A percentile compares a stretch with the other conserved stretches of the same genome.
phyloP scores from a whole-genome alignment of 2,797 vertebrate genomes.

The Poeciliopsis infans region DNA sequence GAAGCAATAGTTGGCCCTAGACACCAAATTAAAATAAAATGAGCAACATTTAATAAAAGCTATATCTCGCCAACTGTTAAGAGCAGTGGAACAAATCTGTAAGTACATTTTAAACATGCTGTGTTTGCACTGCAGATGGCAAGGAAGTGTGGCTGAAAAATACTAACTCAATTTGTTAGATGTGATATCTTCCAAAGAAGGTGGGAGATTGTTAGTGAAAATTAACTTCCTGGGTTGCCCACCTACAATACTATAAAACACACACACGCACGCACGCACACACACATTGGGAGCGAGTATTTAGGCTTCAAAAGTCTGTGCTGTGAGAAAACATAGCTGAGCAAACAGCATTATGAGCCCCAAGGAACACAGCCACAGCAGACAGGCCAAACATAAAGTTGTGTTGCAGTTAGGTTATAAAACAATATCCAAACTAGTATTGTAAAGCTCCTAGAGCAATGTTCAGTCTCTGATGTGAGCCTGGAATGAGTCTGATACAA shows the following conservation, averaged over 20 bases:
- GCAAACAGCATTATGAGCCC: not conserved
- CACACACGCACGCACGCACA: not conserved
- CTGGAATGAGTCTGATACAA: not conserved
- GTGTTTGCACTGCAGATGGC: not conserved
- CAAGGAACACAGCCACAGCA: not conserved
- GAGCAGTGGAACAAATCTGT: not conserved
- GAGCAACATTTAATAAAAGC: not conserved
- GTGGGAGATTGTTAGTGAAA: not conserved
- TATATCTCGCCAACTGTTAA: not conserved
- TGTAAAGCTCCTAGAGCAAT: not conserved
- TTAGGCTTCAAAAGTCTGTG: not conserved
- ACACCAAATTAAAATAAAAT: not conserved
- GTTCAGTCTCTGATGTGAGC: not conserved
- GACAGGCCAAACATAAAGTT: not conserved
- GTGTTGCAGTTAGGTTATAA: not conserved
- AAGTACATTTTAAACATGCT: constrained; percentile 5
- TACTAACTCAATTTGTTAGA: constrained; percentile 14
- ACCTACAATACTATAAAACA: not conserved
- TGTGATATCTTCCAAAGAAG: constrained; percentile 1
- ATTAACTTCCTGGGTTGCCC: not conserved
- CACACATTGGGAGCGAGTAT: not conserved
- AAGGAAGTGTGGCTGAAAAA: not conserved
- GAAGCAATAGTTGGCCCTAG: not conserved
- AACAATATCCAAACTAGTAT: not conserved
- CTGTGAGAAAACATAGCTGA: not conserved